phyloP scores from a whole-genome alignment of 92 coral and sea anemone genomes.

The Epizoanthus scotinus region DNA sequence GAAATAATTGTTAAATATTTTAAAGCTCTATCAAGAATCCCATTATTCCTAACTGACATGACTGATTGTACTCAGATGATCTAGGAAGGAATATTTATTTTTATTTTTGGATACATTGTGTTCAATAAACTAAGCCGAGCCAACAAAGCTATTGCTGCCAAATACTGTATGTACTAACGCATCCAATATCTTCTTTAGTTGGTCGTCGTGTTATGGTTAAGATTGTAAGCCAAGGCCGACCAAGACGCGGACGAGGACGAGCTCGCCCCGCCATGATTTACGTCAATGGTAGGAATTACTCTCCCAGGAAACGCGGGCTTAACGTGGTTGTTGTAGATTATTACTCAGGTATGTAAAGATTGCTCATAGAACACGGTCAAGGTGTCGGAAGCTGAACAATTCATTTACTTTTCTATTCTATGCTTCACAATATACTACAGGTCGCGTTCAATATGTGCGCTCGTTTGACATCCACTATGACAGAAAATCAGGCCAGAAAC shows the following conservation, averaged over 20 bases:
- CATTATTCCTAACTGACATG: no score
- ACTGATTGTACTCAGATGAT: no score
- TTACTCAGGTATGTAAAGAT: slow-evolving; percentile 19
- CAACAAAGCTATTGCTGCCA: no score
- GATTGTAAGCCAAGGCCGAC: slow-evolving; percentile 2
- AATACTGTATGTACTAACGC: no score
- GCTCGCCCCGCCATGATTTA: not conserved
- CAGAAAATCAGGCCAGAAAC: not conserved
- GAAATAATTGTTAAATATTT: no score
- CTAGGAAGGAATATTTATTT: no score
- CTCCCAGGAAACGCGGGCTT: slow-evolving; percentile 20
- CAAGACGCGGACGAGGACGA: not conserved
- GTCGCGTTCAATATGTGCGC: slow-evolving; percentile 18
- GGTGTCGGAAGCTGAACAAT: not conserved
- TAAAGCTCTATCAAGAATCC: no score
- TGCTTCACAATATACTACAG: not conserved
- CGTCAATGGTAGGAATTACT: slow-evolving; percentile 13
- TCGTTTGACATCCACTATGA: not conserved
- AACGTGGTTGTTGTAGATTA: slow-evolving; percentile 12
- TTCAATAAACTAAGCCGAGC: no score
- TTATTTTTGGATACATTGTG: no score
- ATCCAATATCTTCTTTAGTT: no score
- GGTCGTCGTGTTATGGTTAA: slow-evolving; percentile 2
- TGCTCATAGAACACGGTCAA: no score
- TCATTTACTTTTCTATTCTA: not conserved